Evolutionary conservation across 2,113 vertebrate species (phyloP).

Genomic region (Plectropomus leopardus): DNA sequence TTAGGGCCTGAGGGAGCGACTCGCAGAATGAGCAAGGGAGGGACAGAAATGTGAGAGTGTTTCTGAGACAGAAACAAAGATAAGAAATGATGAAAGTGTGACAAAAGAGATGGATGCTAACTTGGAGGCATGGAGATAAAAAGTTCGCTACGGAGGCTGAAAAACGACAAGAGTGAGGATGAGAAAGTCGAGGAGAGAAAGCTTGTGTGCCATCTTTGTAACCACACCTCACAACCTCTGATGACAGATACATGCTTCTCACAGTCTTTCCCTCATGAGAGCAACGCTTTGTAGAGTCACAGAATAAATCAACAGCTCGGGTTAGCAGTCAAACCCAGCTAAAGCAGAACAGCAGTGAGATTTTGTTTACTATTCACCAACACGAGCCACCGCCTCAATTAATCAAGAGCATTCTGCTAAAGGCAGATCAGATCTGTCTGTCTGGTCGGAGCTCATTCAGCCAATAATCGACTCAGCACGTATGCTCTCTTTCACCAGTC

Average conservation of each 20-base stretch:
- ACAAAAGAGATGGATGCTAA: constrained; percentile 44
- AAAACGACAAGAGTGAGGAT: constrained; percentile 7
- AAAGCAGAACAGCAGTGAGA: constrained; percentile 35
- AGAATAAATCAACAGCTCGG: constrained; percentile 41
- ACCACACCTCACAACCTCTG: not conserved
- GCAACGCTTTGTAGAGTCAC: constrained; percentile 20
- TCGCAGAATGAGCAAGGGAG: constrained; percentile 18
- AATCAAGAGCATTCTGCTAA: constrained; percentile 45
- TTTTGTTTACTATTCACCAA: constrained; percentile 52
- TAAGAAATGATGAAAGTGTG: constrained; percentile 44
- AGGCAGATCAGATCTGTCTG: constrained; percentile 45
- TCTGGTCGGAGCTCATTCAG: constrained; percentile 39
- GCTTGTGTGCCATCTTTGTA: constrained; percentile 22
- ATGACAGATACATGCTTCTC: constrained; percentile 34
- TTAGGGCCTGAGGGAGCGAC: constrained; percentile 28
- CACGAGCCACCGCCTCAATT: constrained; percentile 37
- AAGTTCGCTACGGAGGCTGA: not conserved
- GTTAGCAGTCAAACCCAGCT: constrained; percentile 5
- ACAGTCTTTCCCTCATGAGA: constrained; percentile 13
- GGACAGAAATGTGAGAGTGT: constrained; percentile 11
- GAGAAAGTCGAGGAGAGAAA: constrained; percentile 7
- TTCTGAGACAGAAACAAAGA: constrained; percentile 26
- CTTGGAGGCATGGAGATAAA: constrained; percentile 18
- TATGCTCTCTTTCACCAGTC: constrained; percentile 21
- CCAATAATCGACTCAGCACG: constrained; percentile 16